Evolutionary conservation across 2,797 vertebrate genomes (phyloP).

Genomic region (Anisognathus igniventris): DNA sequence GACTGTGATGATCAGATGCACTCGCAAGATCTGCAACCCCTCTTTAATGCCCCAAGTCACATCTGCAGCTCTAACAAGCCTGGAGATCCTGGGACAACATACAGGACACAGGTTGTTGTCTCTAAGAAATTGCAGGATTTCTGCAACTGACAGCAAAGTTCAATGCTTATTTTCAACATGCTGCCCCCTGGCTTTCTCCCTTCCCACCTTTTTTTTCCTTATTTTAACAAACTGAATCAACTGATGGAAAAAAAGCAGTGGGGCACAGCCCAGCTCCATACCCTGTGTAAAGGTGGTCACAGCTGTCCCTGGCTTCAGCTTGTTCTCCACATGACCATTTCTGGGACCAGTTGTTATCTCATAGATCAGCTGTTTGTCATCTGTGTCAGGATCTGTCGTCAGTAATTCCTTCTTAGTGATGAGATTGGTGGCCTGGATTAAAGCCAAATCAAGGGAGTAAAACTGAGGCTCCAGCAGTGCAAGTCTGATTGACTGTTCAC

Average conservation of each 20-base stretch:
- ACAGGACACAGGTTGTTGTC: background rate
- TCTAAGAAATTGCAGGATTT: background rate
- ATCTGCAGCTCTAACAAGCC: background rate
- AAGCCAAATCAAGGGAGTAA: conserved; percentile 29
- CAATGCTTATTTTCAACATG: background rate
- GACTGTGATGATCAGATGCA: background rate
- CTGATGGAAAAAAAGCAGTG: background rate
- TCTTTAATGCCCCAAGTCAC: background rate
- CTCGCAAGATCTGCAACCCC: background rate
- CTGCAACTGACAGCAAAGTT: background rate
- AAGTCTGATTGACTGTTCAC: background rate
- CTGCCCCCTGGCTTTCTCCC: background rate
- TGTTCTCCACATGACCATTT: conserved; percentile 89
- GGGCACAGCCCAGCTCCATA: conserved; percentile 32
- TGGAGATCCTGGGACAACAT: background rate
- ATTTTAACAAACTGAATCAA: background rate
- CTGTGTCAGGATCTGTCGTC: conserved; percentile 90
- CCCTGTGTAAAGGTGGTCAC: conserved; percentile 89
- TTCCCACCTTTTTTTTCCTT: background rate
- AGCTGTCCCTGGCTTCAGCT: conserved; percentile 78
- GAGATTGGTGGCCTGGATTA: conserved; percentile 86
- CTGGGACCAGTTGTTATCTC: conserved; percentile 82
- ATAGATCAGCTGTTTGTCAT: conserved; percentile 87
- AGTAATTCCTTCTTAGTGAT: conserved; percentile 96
- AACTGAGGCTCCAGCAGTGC: background rate